phyloP scores from a whole-genome alignment of 2,113 vertebrate genomes.

The Prietella phreatophila region DNA sequence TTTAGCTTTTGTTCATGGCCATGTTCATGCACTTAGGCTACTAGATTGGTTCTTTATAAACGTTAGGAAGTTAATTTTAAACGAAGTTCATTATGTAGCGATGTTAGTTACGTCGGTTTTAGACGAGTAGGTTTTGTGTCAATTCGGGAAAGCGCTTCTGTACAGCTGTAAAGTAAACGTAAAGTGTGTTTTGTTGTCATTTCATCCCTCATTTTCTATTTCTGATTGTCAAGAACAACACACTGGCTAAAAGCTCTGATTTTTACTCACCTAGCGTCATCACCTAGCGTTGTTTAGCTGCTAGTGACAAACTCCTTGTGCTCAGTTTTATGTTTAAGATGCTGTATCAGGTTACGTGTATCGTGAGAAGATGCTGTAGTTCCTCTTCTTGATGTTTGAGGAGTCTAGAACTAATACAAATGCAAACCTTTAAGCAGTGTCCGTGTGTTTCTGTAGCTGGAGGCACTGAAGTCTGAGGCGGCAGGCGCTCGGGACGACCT shows the following conservation, averaged over 20 bases:
- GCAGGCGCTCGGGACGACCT: constrained; percentile 82
- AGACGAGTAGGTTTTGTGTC: background rate
- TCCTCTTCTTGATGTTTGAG: background rate
- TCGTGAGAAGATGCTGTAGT: background rate
- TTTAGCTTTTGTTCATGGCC: background rate
- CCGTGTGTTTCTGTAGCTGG: constrained; percentile 76
- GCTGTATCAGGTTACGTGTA: background rate
- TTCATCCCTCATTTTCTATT: background rate
- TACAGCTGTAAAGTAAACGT: background rate
- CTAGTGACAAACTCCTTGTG: background rate
- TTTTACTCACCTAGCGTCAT: background rate
- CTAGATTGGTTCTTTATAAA: background rate
- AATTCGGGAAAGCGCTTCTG: background rate
- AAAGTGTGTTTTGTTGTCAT: background rate
- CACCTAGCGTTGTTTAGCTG: background rate
- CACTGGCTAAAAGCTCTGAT: background rate
- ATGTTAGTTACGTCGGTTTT: background rate
- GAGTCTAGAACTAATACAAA: background rate
- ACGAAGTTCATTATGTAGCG: background rate
- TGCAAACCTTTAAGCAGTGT: background rate
- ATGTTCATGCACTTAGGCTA: background rate
- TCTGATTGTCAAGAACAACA: background rate
- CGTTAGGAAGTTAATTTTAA: background rate
- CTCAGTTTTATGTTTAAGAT: background rate
- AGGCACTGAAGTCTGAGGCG: constrained; percentile 79